These are phyloP conservation scores for Plagodis dolabraria DNA, from an alignment of 2,888 invertebrate species.

Conservation along the genomic window DNA sequence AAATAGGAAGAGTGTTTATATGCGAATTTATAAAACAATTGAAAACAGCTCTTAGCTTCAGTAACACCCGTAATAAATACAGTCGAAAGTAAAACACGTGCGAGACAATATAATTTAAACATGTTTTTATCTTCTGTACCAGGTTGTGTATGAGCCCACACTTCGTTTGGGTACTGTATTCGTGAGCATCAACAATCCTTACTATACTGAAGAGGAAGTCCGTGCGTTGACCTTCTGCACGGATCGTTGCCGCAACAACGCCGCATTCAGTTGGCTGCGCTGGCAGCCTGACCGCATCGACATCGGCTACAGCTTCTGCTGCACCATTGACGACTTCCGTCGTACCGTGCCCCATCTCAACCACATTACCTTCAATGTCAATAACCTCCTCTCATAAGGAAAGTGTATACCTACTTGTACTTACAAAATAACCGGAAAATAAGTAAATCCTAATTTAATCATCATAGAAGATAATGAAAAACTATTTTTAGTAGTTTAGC, in stretches of 20 bases:
- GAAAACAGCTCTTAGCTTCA: too few relatives aligned
- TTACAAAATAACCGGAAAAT: too few relatives aligned
- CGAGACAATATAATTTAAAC: too few relatives aligned
- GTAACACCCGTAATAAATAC: too few relatives aligned
- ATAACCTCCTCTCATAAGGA: slow-evolving; percentile 63
- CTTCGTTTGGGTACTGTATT: slow-evolving; percentile 83
- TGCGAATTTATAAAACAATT: too few relatives aligned
- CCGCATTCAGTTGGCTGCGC: slow-evolving; percentile 84
- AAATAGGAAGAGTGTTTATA: too few relatives aligned
- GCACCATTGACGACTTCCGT: slow-evolving; percentile 84
- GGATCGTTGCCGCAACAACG: slow-evolving; percentile 82
- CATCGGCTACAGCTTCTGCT: slow-evolving; percentile 86
- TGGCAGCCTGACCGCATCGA: slow-evolving; percentile 81
- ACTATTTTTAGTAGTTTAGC: too few relatives aligned
- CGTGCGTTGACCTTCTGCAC: slow-evolving; percentile 77
- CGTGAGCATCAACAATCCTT: slow-evolving; percentile 87
- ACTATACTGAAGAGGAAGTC: slow-evolving; percentile 69
- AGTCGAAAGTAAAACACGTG: too few relatives aligned
- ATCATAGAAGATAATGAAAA: too few relatives aligned
- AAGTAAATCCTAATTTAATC: too few relatives aligned
- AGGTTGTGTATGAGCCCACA: slow-evolving; percentile 83
- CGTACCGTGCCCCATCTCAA: slow-evolving; percentile 74
- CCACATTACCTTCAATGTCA: slow-evolving; percentile 60
- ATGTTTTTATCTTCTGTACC: too few relatives aligned
- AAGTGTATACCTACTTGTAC: too few relatives aligned